Conservation (phyloP, 2,888 invertebrate genomes). For the Schizotus pectinicornis region DNA sequence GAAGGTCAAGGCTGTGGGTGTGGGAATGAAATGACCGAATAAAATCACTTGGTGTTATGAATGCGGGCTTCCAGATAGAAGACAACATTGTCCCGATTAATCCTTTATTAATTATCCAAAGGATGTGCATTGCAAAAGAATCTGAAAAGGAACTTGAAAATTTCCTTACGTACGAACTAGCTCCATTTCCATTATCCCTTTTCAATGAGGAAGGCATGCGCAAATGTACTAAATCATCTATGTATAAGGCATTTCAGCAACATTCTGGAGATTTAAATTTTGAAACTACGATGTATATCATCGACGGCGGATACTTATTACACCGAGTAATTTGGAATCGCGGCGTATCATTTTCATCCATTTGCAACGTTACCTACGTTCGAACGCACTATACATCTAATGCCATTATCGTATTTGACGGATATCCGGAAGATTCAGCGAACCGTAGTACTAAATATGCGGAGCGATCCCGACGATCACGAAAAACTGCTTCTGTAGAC, state of each 20-base stretch:
- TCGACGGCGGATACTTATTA: slow-evolving; percentile 41
- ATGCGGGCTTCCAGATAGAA: no score
- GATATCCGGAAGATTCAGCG: slow-evolving; percentile 38
- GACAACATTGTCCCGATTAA: no score
- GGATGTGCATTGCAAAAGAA: no score
- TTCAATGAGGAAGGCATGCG: slow-evolving; percentile 10
- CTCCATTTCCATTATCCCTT: slow-evolving; percentile 1
- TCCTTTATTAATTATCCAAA: no score
- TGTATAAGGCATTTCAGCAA: slow-evolving; percentile 33
- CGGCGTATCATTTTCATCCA: slow-evolving; percentile 33
- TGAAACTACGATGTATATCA: slow-evolving; percentile 32
- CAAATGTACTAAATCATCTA: slow-evolving; percentile 26
- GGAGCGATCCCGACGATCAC: slow-evolving; percentile 37
- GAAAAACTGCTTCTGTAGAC: slow-evolving; percentile 38
- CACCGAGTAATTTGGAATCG: slow-evolving; percentile 39
- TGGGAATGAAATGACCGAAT: no score
- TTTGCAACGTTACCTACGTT: slow-evolving; percentile 37
- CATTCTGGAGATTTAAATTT: slow-evolving; percentile 22
- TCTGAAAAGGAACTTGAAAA: not conserved
- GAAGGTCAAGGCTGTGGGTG: no score
- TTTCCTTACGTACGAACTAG: slow-evolving; percentile 7
- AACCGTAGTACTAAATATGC: slow-evolving; percentile 36
- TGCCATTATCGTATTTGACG: slow-evolving; percentile 35
- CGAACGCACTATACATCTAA: slow-evolving; percentile 30
- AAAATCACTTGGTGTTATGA: no score